Conservation (phyloP, 2,888 invertebrate genomes). For the Toxonevra muliebris region DNA sequence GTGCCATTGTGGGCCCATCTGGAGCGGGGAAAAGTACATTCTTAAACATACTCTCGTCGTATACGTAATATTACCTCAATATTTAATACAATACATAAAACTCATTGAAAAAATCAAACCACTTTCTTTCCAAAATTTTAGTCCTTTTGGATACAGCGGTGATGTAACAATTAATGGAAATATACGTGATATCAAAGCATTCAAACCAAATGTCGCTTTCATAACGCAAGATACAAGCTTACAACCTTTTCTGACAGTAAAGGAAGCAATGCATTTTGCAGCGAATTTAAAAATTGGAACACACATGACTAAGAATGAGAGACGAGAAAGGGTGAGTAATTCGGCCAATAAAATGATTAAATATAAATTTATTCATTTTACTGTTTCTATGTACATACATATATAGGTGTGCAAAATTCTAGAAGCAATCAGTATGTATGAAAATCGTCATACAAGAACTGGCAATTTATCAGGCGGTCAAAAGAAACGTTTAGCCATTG, state of each 20-base stretch:
- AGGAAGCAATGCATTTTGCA: constrained; percentile 86
- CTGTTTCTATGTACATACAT: constrained; percentile 1
- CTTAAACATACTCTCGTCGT: constrained; percentile 89
- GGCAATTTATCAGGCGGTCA: constrained; percentile 87
- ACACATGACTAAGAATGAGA: constrained; percentile 71
- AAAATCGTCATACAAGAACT: constrained; percentile 74
- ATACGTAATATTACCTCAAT: constrained; percentile 71
- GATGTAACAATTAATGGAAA: constrained; percentile 78
- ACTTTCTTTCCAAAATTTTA: constrained; percentile 38
- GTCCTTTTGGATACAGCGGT: constrained; percentile 69
- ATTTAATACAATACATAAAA: too few relatives aligned
- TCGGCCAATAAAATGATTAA: neutral
- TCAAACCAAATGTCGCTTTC: constrained; percentile 83
- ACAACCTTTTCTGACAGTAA: constrained; percentile 83
- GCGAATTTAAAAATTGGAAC: constrained; percentile 86
- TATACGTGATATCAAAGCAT: constrained; percentile 72
- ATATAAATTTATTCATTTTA: neutral
- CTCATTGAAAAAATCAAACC: neutral
- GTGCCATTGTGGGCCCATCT: constrained; percentile 89
- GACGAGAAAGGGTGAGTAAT: constrained; percentile 71
- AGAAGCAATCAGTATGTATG: constrained; percentile 77
- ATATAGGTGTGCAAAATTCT: constrained; percentile 81
- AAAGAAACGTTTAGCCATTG: constrained; percentile 88
- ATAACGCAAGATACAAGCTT: constrained; percentile 89
- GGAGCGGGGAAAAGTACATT: constrained; percentile 90